Base-by-base conservation (phyloP, 2,888 invertebrate genomes). In the Scaptomyza caliginosa region DNA sequence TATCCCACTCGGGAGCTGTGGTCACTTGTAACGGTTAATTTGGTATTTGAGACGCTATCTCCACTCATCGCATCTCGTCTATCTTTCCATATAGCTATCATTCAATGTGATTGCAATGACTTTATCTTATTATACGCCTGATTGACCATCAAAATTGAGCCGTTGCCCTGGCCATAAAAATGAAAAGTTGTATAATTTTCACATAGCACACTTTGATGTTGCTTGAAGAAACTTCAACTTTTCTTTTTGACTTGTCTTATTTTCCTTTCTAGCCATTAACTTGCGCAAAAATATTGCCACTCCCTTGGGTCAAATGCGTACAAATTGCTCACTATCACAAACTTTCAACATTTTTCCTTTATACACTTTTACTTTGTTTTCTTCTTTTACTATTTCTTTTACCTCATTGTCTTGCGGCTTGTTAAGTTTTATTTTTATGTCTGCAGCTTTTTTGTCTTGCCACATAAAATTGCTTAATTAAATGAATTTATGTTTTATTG, bases 401-500 rank as follows among this genome's bases (percentile, higher is more conserved):
- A 13, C 23, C 11, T 43, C 34, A 34, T 34, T 34, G 16, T 17
- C 45, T 54, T 13, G 49, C 43, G 55, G 73, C 70, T 75, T 57
- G 67, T 71, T 67, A 67, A 60, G 63, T 66, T 71, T 74, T 68
- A 67, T 74, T 74, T 74, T 69, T 67, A 72, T 73, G 72, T 68
- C 67, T 69, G 28, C 28, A 45, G 2, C 3, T 62, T 46, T 63
- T 67, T 49, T 60, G 70, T 40, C 57, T 66, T 57, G 62, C 62
- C 70, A 68, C 68, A 75, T 70, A 67, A 79, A 81, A 77, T 77
- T 74, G 85, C 82, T 84, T 85, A 82, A 83, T 83, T 85, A 83
- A 83, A 85, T 83, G 75, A 82, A 79, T 77, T 83, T 78, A 74
- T 83, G 69, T 84, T 74, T 70, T 78, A 84, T 84, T 70, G 65